Conservation (phyloP, 2,797 vertebrate genomes). For the Rhynchotus rufescens region DNA sequence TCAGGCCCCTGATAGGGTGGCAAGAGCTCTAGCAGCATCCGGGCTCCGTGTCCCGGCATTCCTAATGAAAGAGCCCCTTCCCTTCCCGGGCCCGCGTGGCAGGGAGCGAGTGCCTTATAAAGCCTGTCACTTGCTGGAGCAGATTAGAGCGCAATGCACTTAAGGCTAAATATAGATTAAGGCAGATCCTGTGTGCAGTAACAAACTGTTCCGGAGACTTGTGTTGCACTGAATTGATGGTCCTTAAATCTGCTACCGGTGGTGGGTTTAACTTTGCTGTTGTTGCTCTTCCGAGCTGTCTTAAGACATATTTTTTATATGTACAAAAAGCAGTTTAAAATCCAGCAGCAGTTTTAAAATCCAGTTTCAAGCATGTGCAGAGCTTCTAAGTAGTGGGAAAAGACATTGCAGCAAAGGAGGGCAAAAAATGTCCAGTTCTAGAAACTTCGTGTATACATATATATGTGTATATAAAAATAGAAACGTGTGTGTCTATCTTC, state of each 20-base stretch:
- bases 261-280: neutral
- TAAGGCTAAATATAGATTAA: conserved; percentile 79
- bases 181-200: conserved; percentile 62
- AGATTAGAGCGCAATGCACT: conserved; percentile 59
- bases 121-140: conserved; percentile 63
- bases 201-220: conserved; percentile 60
- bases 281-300: neutral
- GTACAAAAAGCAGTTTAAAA: neutral
- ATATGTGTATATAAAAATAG: no score
- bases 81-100: neutral
- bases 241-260: neutral
- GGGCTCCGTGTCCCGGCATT: neutral
- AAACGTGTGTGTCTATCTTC: neutral
- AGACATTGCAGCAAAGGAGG: neutral
- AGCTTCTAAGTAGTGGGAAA: neutral
- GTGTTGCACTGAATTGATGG: neutral
- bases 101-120: conserved; percentile 60
- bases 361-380: neutral
- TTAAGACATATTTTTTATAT: neutral
- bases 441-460: neutral
- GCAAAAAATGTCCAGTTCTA: neutral
- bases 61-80: neutral
- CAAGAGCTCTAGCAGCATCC: neutral
- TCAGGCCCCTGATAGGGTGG: neutral
- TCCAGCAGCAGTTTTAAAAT: neutral